Percentiles rank a stretch among this genome's conserved stretches.
These are phyloP conservation scores for Aphelinus certus DNA, from an alignment of 1,140 invertebrate genomes.

Conservation along the genomic window DNA sequence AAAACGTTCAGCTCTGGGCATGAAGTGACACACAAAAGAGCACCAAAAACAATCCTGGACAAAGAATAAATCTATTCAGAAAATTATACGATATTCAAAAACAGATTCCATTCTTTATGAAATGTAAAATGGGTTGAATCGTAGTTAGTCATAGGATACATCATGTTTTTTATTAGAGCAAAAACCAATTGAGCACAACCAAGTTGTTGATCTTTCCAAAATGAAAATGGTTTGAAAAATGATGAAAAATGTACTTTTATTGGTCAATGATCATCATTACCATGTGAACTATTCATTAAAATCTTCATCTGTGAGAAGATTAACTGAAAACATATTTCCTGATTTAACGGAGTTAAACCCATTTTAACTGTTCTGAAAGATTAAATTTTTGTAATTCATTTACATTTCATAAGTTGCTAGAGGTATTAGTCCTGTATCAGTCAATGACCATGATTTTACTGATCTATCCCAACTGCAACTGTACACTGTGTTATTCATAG, in stretches of 20 bases:
- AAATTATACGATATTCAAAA: conserved; percentile 24
- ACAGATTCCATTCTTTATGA: no score
- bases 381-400: conserved; percentile 5
- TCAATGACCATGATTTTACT: conserved; percentile 56
- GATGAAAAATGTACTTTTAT: conserved; percentile 10
- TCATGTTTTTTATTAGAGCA: conserved; percentile 14
- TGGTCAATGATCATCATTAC: not conserved
- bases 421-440: conserved; percentile 41
- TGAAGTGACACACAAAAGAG: conserved; percentile 54
- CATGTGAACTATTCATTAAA: not conserved
- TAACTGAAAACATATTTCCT: no score
- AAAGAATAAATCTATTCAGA: conserved; percentile 26
- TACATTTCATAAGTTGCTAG: conserved; percentile 54
- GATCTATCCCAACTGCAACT: conserved; percentile 61
- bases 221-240: no score
- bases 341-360: not conserved
- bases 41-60: conserved; percentile 47
- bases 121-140: no score
- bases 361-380: conserved; percentile 6
- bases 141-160: not conserved
- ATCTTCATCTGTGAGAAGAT: conserved; percentile 3
- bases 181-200: no score
- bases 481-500: conserved; percentile 54
- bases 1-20: conserved; percentile 49
- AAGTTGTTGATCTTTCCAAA: no score